Base-by-base conservation (phyloP, 2,113 vertebrate species). In the Notiomystis cincta region DNA sequence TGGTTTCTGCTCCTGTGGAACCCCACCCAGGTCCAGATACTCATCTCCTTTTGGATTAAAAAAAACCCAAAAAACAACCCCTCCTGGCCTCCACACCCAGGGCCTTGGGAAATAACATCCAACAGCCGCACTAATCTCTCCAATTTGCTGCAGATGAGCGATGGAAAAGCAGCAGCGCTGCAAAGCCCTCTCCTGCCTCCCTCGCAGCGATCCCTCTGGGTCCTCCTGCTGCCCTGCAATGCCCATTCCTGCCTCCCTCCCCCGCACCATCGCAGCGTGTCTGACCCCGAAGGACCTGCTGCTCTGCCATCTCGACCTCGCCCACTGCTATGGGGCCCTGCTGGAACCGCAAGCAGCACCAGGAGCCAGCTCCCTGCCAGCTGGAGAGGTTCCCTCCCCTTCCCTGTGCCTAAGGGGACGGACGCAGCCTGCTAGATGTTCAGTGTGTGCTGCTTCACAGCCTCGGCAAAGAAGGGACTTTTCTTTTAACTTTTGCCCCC, bases 91-190 rank as follows among this genome's bases (percentile, higher is more conserved):
- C 94, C 86, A 79, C 80, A 28, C 86, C 90, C 78, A 50, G 87
- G 61, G 80, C 95, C 85, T 80, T 77, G 91, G 96, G 95, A 97
- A 97, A 97, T 87, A 96, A 97, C 93, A 97, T 90, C 97, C 97
- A 96, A 96, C 97, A 98, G 98, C 98, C 96, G 96, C 97, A 96
- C 76, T 98, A 95, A 97, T 97, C 98, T 97, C 96, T 93, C 96
- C 90, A 96, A 96, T 96, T 97, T 97, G 96, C 96, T 73, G 86
- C 62, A 75, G 86, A 89, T 62, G 71, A 72, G 83, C 28, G 92
- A 94, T 22, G 51, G 94, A 93, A 90, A 89, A 89, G 89, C 53
- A 88, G 94, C 91, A 95, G 73, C 16, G 65, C 91, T 73, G 58
- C 1, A 2, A 87, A 45, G 1, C 33, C 72, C 3, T 3, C 31